Conservation (phyloP, 1,140 invertebrate species). For the Drosophila triauraria region DNA sequence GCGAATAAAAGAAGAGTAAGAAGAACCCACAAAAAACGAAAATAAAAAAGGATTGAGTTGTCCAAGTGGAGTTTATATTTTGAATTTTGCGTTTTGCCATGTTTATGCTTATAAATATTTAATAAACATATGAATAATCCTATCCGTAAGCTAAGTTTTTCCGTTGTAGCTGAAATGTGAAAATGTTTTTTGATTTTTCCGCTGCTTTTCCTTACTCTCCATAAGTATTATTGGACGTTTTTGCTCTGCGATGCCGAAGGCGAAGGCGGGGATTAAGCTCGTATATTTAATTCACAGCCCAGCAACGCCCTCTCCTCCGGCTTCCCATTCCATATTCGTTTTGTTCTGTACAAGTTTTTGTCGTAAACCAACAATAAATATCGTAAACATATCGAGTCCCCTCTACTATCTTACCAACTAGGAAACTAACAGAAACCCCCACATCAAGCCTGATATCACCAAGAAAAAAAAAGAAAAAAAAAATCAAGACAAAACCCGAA, state of each 20-base stretch:
- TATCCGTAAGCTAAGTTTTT: conserved; percentile 67
- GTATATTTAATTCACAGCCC: conserved; percentile 9
- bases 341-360: conserved; percentile 66
- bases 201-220: conserved; percentile 23
- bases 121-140: conserved; percentile 61
- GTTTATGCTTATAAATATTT: conserved; percentile 59
- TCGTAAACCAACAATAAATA: conserved; percentile 55
- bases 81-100: conserved; percentile 67
- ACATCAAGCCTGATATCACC: conserved; percentile 48
- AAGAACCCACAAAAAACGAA: conserved; percentile 16
- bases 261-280: conserved; percentile 8
- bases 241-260: conserved; percentile 38
- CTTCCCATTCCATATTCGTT: conserved; percentile 17
- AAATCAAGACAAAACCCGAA: conserved; percentile 46
- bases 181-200: conserved; percentile 56
- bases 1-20: conserved; percentile 19
- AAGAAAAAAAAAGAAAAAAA: conserved; percentile 27
- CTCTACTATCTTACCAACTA: conserved; percentile 49
- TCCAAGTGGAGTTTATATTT: conserved; percentile 46
- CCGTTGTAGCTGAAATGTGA: conserved; percentile 81
- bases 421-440: conserved; percentile 62
- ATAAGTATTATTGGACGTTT: conserved; percentile 50
- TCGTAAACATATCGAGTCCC: conserved; percentile 66
- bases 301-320: conserved; percentile 20
- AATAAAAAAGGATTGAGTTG: conserved; percentile 21